Evolutionary conservation across 2,113 vertebrate species (phyloP).

Genomic region (Okapia johnstoni): DNA sequence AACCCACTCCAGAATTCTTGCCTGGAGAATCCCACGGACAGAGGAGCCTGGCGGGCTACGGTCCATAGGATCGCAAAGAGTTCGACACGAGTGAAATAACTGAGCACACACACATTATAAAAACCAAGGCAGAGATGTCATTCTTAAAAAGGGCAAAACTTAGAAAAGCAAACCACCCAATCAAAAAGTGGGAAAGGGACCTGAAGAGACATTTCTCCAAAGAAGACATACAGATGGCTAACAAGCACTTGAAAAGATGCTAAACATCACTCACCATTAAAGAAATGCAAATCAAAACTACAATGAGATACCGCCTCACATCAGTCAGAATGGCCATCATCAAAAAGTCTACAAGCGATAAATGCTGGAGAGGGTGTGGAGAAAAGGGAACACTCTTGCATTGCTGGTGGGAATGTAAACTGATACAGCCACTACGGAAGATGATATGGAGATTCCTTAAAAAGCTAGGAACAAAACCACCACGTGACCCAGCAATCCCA

Average conservation of each 20-base stretch:
- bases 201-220: background rate
- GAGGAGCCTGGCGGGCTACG: background rate
- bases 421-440: background rate
- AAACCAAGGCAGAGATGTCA: background rate
- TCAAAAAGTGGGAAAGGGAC: background rate
- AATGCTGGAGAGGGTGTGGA: background rate
- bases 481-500: background rate
- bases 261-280: background rate
- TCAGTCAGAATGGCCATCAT: background rate
- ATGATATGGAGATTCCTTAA: background rate
- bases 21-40: background rate
- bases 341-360: background rate
- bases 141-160: background rate
- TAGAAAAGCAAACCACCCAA: background rate
- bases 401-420: background rate
- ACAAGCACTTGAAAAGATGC: background rate
- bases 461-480: background rate
- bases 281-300: background rate
- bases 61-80: background rate
- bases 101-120: background rate
- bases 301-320: background rate
- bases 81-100: background rate
- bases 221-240: background rate
- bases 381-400: background rate
- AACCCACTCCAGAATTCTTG: background rate